These are phyloP conservation scores for Aurelia coerulea DNA, from an alignment of 30 jellyfish, hydroid and myxozoan species.

Conservation along the genomic window DNA sequence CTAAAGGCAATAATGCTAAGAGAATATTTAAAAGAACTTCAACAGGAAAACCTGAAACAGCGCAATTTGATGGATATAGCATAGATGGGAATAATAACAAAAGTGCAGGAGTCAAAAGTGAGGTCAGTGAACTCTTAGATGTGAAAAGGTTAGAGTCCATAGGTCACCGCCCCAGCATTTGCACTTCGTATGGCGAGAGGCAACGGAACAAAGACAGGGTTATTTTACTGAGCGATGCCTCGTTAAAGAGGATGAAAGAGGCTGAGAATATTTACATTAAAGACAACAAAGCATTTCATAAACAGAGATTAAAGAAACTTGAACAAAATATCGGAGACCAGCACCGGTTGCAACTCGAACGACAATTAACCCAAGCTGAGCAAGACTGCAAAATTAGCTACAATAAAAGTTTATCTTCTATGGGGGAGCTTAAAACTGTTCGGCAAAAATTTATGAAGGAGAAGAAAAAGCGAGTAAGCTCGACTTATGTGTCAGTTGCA, in stretches of 20 bases:
- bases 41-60: not conserved
- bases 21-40: not conserved
- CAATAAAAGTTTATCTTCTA: slow-evolving; percentile 12
- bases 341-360: slow-evolving; percentile 40
- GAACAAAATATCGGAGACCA: slow-evolving; percentile 48
- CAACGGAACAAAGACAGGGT: slow-evolving; percentile 18
- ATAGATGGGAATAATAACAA: not conserved
- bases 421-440: slow-evolving; percentile 54
- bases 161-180: not conserved
- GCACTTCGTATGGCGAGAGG: not conserved
- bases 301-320: slow-evolving; percentile 47
- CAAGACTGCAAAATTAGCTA: slow-evolving; percentile 4
- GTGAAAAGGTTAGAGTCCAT: not conserved
- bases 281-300: slow-evolving; percentile 40
- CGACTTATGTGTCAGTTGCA: slow-evolving; percentile 65
- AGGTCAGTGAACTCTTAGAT: not conserved
- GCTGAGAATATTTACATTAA: slow-evolving; percentile 44
- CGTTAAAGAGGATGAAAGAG: slow-evolving; percentile 49
- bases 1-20: not conserved
- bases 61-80: not conserved
- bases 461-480: slow-evolving; percentile 57
- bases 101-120: not conserved
- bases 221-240: slow-evolving; percentile 28
- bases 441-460: slow-evolving; percentile 56
- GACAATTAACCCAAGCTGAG: slow-evolving; percentile 46